A percentile compares a stretch with the other conserved stretches of the same genome.
Evolutionary conservation across 2,113 vertebrate genomes (phyloP).

Genomic region (Echinops telfairi): DNA sequence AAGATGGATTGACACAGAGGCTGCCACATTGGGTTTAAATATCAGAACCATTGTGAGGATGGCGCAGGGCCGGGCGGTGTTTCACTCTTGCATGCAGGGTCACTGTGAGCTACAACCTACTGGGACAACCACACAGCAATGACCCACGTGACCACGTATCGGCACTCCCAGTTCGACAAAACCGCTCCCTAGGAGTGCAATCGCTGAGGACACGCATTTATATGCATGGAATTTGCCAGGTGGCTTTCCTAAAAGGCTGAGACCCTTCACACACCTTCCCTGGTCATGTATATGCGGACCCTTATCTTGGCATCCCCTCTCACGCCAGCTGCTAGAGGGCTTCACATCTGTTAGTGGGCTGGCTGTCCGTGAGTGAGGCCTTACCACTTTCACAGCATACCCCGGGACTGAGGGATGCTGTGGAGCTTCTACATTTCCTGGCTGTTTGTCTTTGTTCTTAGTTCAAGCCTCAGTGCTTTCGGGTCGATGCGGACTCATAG

Average conservation of each 20-base stretch:
- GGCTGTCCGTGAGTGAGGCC: background rate
- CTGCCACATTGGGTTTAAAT: no score
- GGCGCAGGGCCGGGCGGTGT: no score
- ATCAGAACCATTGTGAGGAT: no score
- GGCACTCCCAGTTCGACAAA: conserved; percentile 27
- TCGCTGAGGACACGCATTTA: background rate
- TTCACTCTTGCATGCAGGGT: no score
- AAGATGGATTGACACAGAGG: no score
- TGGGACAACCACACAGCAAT: no score
- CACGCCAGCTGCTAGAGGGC: background rate
- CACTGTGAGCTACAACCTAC: no score
- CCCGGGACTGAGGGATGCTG: background rate
- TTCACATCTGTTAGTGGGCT: background rate
- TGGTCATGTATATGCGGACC: background rate
- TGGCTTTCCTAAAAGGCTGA: conserved; percentile 19
- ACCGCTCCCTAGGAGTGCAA: background rate
- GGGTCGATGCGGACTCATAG: no score
- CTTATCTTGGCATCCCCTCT: background rate
- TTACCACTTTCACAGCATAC: background rate
- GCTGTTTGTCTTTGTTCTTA: background rate
- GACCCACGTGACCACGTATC: background rate
- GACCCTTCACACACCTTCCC: background rate
- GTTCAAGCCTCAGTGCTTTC: no score
- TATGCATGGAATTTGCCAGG: conserved; percentile 17
- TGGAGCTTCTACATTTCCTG: background rate